Conservation (phyloP, 2,113 vertebrate species). For the Chunga burmeisteri region DNA sequence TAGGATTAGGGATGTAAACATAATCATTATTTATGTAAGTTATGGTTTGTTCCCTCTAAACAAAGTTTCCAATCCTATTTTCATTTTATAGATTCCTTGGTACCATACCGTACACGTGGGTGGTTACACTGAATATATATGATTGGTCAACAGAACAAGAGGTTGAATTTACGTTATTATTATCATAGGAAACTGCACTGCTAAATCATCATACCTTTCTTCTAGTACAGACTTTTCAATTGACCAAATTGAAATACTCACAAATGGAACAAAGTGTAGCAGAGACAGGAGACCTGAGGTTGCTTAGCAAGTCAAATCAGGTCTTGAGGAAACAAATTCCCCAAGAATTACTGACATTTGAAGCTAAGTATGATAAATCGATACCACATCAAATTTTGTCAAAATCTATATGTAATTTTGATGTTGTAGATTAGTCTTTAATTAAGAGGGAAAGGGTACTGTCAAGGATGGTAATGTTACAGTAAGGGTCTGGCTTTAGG, state of each 20-base stretch:
- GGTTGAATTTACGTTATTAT: background rate
- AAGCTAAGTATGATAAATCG: background rate
- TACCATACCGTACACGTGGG: background rate
- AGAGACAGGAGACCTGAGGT: background rate
- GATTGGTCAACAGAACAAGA: background rate
- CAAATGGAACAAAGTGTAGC: background rate
- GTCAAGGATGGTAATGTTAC: background rate
- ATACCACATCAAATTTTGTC: background rate
- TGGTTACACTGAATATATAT: background rate
- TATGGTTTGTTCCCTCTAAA: slow-evolving; percentile 1
- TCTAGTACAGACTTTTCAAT: background rate
- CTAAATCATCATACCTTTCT: background rate
- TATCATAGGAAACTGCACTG: background rate
- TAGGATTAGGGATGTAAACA: background rate
- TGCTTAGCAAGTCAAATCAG: background rate
- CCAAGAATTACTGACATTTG: background rate
- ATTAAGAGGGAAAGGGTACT: background rate
- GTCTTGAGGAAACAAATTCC: background rate
- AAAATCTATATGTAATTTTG: background rate
- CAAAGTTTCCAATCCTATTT: background rate
- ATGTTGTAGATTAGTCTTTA: background rate
- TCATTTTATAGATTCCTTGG: background rate
- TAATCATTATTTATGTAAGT: background rate
- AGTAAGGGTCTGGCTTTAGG: background rate
- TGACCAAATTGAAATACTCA: background rate